Evolutionary conservation across 1,140 invertebrate species (phyloP).

Genomic region (Drosophila kikkawai): DNA sequence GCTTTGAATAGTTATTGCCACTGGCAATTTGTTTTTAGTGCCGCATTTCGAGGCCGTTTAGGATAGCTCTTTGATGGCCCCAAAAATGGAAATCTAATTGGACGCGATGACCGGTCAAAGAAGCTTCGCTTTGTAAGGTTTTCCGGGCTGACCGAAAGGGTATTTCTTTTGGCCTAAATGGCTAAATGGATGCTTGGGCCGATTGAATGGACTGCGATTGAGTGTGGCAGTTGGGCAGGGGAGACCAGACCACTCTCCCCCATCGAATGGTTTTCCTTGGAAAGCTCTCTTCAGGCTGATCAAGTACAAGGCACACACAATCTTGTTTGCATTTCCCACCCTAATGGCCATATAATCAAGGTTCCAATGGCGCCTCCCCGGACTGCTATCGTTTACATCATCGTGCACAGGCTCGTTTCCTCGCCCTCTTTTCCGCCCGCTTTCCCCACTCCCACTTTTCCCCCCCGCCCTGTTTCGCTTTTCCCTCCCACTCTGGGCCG

Average conservation of each 20-base stretch:
- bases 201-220: conserved; percentile 44
- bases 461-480: neutral
- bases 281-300: conserved; percentile 23
- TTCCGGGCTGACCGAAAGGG: conserved; percentile 13
- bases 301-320: conserved; percentile 39
- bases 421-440: neutral
- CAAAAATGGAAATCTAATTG: conserved; percentile 80
- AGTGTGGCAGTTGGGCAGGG: neutral
- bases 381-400: conserved; percentile 52
- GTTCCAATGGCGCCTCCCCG: conserved; percentile 48
- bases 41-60: conserved; percentile 62
- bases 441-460: neutral
- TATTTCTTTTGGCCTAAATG: conserved; percentile 24
- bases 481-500: conserved; percentile 15
- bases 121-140: conserved; percentile 15
- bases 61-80: conserved; percentile 68
- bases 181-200: conserved; percentile 54
- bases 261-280: neutral
- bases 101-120: conserved; percentile 61
- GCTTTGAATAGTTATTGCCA: conserved; percentile 44
- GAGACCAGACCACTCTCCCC: no score
- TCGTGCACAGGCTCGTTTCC: conserved; percentile 22
- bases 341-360: conserved; percentile 54
- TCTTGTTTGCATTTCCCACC: conserved; percentile 54
- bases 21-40: conserved; percentile 76